Evolutionary conservation across 2,888 invertebrate genomes (phyloP).

Genomic region (Latrodectus hesperus): DNA sequence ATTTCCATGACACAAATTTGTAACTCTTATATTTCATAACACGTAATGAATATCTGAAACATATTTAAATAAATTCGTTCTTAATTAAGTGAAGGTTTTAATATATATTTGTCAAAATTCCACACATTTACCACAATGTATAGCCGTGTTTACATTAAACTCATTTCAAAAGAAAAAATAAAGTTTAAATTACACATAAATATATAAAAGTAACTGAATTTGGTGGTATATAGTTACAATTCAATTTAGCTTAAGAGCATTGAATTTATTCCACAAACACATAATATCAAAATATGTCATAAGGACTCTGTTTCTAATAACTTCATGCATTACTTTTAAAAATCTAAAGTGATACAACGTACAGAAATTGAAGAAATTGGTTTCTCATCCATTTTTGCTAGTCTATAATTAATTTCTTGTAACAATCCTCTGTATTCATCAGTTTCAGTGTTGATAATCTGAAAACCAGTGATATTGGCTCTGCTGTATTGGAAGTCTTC

Average conservation of each 20-base stretch:
- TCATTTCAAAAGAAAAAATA: no score
- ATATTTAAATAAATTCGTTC: no score
- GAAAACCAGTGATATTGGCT: slow-evolving; percentile 94
- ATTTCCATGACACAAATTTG: no score
- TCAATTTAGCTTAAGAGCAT: not conserved
- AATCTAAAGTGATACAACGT: not conserved
- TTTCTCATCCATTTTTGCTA: slow-evolving; percentile 9
- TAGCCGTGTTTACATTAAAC: no score
- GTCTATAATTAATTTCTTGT: slow-evolving; percentile 75
- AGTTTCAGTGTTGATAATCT: slow-evolving; percentile 88
- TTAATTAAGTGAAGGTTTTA: no score
- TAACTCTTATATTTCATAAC: no score
- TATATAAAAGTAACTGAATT: no score
- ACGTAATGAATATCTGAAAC: no score
- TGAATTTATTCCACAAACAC: not conserved
- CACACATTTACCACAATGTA: no score
- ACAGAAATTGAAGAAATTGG: slow-evolving; percentile 31
- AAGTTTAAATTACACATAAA: no score
- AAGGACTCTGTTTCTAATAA: not conserved
- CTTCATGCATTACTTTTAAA: not conserved
- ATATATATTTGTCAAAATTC: no score
- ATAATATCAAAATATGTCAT: not conserved
- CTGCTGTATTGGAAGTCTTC: slow-evolving; percentile 96
- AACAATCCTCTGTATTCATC: slow-evolving; percentile 87
- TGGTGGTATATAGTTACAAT: no score